Conservation (phyloP, 2,797 vertebrate species). For the Hydrophis major region DNA sequence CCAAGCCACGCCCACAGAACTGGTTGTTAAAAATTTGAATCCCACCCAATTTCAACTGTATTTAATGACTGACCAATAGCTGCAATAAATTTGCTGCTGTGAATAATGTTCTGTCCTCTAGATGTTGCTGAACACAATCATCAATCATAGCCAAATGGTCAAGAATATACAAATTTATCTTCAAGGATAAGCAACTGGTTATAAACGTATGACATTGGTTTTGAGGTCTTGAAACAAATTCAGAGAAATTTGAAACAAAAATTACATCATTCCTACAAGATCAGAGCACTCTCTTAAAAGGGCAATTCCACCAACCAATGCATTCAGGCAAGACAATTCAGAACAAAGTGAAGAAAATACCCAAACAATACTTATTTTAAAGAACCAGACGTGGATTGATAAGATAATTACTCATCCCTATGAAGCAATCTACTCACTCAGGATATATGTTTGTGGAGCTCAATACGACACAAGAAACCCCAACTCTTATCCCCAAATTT, state of each 20-base stretch:
- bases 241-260: neutral
- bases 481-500: neutral
- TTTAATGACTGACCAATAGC: neutral
- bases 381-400: neutral
- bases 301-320: neutral
- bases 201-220: neutral
- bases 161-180: neutral
- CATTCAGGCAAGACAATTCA: neutral
- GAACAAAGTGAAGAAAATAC: neutral
- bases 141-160: neutral
- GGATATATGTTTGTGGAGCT: neutral
- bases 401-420: neutral
- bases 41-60: neutral
- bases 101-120: neutral
- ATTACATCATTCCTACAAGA: neutral
- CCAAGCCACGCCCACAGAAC: too few relatives aligned
- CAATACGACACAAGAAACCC: neutral
- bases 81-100: neutral
- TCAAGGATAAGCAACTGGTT: neutral
- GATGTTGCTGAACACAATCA: neutral
- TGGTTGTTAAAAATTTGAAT: too few relatives aligned
- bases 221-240: neutral
- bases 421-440: neutral
- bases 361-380: neutral
- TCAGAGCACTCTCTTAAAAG: neutral